Evolutionary conservation across 2,888 invertebrate species (phyloP).

Genomic region (Epirrhoe alternata): DNA sequence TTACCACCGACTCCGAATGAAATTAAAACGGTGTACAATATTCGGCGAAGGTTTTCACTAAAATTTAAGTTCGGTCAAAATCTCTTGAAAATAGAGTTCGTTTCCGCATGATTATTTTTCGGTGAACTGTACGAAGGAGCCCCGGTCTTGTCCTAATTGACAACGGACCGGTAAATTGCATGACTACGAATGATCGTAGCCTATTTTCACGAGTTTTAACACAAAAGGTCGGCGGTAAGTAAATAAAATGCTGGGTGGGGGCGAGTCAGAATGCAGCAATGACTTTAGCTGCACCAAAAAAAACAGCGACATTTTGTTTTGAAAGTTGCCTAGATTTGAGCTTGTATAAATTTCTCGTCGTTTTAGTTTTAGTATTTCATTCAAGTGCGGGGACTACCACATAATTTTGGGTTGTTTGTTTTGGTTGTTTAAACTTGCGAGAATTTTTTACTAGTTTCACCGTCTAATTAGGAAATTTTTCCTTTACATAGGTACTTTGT

Average conservation of each 20-base stretch:
- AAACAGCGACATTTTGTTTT: too few relatives aligned
- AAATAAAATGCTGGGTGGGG: not conserved
- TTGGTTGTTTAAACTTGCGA: too few relatives aligned
- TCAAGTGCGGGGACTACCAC: too few relatives aligned
- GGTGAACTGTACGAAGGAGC: slow-evolving; percentile 33
- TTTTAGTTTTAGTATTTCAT: too few relatives aligned
- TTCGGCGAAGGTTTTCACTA: slow-evolving; percentile 9
- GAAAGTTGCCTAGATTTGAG: too few relatives aligned
- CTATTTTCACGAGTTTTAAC: slow-evolving; percentile 40
- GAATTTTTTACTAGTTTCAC: too few relatives aligned
- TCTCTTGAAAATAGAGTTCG: slow-evolving; percentile 15
- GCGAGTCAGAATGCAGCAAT: not conserved
- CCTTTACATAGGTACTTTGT: too few relatives aligned
- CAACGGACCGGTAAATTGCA: slow-evolving; percentile 45
- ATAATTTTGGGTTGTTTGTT: too few relatives aligned
- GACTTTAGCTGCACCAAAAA: not conserved
- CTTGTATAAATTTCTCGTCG: too few relatives aligned
- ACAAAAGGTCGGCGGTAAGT: slow-evolving; percentile 28
- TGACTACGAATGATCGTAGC: slow-evolving; percentile 40
- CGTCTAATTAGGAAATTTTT: too few relatives aligned
- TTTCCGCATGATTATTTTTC: slow-evolving; percentile 24
- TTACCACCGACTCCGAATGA: slow-evolving; percentile 38
- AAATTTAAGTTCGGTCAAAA: slow-evolving; percentile 14
- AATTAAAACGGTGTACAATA: slow-evolving; percentile 40
- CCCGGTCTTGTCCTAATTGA: slow-evolving; percentile 43